Percentiles rank a stretch among this genome's conserved stretches.
Conservation (phyloP, 1,140 invertebrate genomes). For the Tetramorium simillimum region DNA sequence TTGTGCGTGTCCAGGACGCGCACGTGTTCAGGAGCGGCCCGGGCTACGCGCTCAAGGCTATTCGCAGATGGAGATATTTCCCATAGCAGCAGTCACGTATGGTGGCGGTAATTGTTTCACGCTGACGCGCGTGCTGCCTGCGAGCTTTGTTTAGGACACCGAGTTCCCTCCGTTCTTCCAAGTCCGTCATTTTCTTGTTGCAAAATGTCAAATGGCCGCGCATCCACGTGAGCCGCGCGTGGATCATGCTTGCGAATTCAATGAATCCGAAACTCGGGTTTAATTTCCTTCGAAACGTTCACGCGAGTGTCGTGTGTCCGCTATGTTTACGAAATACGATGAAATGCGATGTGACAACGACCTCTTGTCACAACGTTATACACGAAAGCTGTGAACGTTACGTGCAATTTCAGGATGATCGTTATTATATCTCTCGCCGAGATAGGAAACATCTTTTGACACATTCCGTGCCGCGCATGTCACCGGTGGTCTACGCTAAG, state of each 20-base stretch:
- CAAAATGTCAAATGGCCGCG: neutral
- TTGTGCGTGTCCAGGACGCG: slow-evolving; percentile 74
- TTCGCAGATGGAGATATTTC: slow-evolving; percentile 65
- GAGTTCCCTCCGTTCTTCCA: neutral
- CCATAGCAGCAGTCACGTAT: slow-evolving; percentile 41
- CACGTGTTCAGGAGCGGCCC: slow-evolving; percentile 49
- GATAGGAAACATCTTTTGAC: neutral
- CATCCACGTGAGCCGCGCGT: neutral
- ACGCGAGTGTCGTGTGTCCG: neutral
- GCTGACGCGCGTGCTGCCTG: neutral
- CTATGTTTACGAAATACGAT: neutral
- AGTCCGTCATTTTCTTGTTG: neutral
- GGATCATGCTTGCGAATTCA: neutral
- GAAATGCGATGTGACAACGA: neutral
- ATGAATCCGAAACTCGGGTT: neutral
- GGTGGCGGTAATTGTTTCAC: slow-evolving; percentile 33
- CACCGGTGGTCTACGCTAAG: neutral
- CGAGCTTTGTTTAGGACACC: neutral
- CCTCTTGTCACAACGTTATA: neutral
- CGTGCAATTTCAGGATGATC: neutral
- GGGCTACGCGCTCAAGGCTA: slow-evolving; percentile 53
- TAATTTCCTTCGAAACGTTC: neutral
- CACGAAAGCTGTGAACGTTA: neutral
- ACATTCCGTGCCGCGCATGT: neutral
- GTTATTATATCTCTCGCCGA: neutral